These are phyloP conservation scores for Drosophila nigritarsus DNA, from an alignment of 2,888 invertebrate species.

Conservation along the genomic window DNA sequence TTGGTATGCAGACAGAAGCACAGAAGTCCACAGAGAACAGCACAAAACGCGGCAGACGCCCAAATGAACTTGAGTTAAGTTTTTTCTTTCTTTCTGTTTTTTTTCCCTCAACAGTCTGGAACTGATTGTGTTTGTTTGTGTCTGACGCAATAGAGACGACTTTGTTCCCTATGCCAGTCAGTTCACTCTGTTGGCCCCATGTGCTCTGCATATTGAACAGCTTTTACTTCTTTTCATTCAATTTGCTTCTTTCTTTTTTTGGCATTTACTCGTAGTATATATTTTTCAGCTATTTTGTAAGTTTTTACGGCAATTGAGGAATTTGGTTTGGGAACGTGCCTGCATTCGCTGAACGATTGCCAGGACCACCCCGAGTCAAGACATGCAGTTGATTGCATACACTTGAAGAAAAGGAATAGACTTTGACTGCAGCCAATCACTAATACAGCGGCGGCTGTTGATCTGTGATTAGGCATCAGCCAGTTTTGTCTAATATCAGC, in stretches of 20 bases:
- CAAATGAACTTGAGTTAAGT: slow-evolving; percentile 65
- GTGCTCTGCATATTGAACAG: slow-evolving; percentile 69
- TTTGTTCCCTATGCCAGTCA: slow-evolving; percentile 4
- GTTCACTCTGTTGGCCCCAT: slow-evolving; percentile 25
- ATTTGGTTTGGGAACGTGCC: slow-evolving; percentile 34
- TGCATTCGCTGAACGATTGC: slow-evolving; percentile 24
- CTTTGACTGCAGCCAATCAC: background rate
- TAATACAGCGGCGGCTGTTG: background rate
- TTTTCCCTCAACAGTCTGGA: slow-evolving; percentile 5
- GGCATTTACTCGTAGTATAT: slow-evolving; percentile 16
- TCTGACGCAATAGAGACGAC: slow-evolving; percentile 58
- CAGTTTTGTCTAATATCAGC: background rate
- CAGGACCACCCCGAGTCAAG: slow-evolving; percentile 38
- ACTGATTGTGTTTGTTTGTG: slow-evolving; percentile 28
- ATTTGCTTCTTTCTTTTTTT: slow-evolving; percentile 10
- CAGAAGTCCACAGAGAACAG: slow-evolving; percentile 7
- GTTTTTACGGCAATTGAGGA: slow-evolving; percentile 14
- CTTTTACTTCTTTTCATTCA: slow-evolving; percentile 15
- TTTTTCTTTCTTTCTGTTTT: slow-evolving; percentile 28
- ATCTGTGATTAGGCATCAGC: background rate
- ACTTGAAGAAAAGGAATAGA: background rate
- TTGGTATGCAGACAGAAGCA: slow-evolving; percentile 80
- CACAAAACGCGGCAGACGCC: slow-evolving; percentile 45
- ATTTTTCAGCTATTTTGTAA: slow-evolving; percentile 33
- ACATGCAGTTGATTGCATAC: slow-evolving; percentile 1